phyloP scores from a whole-genome alignment of 2,113 vertebrate genomes.

The Callospermophilus lateralis region DNA sequence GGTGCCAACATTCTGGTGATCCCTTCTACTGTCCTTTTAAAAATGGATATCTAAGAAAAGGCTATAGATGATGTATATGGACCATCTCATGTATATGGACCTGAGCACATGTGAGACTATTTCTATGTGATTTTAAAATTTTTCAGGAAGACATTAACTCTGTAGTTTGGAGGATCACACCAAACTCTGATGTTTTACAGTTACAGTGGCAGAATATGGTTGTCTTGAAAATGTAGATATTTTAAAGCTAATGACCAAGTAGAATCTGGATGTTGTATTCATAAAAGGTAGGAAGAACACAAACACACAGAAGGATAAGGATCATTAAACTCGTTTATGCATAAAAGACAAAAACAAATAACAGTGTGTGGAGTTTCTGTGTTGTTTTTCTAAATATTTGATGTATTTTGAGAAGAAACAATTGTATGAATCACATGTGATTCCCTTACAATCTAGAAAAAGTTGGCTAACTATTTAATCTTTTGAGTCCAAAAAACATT shows the following conservation, averaged over 20 bases:
- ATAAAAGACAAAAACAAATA: neutral
- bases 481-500: neutral
- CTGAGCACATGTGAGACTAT: neutral
- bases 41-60: neutral
- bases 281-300: neutral
- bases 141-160: neutral
- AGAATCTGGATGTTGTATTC: neutral
- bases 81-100: too few species aligned
- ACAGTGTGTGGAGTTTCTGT: neutral
- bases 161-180: neutral
- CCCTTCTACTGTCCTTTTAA: neutral
- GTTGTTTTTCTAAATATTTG: neutral
- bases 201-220: neutral
- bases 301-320: neutral
- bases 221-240: rapidly evolving
- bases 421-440: neutral
- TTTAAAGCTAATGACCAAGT: neutral
- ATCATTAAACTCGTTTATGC: neutral
- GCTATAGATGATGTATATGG: neutral
- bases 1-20: rapidly evolving
- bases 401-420: slow-evolving; percentile 24
- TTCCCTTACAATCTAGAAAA: neutral
- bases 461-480: slow-evolving; percentile 11
- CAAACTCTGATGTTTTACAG: neutral
- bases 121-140: neutral